These are phyloP conservation scores for Poliocrania exsul DNA, from an alignment of 2,797 vertebrate genomes.

Conservation along the genomic window DNA sequence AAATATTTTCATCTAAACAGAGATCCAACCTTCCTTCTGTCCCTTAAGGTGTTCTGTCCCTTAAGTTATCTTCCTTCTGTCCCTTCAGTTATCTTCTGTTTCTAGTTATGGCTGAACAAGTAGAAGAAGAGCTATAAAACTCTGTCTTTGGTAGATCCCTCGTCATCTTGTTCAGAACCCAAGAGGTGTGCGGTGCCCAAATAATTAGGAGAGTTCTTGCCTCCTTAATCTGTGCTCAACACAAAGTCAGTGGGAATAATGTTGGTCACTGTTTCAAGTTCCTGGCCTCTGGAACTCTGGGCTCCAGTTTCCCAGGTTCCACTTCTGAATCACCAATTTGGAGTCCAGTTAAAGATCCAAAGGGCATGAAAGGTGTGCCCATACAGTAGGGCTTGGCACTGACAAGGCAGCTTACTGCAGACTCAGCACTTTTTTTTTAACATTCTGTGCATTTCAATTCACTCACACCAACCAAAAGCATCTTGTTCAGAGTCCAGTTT, in stretches of 20 bases:
- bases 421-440: background rate
- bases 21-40: background rate
- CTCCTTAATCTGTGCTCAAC: background rate
- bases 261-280: background rate
- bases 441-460: background rate
- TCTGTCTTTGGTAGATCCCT: background rate
- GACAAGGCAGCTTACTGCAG: background rate
- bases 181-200: background rate
- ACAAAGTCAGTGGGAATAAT: background rate
- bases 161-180: background rate
- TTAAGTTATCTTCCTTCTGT: background rate
- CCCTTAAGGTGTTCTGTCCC: background rate
- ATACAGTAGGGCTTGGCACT: background rate
- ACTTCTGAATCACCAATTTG: background rate
- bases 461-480: background rate
- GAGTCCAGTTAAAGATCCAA: background rate
- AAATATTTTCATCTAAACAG: background rate
- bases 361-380: background rate
- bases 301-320: background rate
- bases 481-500: background rate
- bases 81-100: background rate
- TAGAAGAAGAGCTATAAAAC: background rate
- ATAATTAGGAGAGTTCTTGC: background rate
- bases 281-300: background rate
- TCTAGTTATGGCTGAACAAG: background rate